phyloP scores from a whole-genome alignment of 2,113 vertebrate species.

The Rafetus swinhoei region DNA sequence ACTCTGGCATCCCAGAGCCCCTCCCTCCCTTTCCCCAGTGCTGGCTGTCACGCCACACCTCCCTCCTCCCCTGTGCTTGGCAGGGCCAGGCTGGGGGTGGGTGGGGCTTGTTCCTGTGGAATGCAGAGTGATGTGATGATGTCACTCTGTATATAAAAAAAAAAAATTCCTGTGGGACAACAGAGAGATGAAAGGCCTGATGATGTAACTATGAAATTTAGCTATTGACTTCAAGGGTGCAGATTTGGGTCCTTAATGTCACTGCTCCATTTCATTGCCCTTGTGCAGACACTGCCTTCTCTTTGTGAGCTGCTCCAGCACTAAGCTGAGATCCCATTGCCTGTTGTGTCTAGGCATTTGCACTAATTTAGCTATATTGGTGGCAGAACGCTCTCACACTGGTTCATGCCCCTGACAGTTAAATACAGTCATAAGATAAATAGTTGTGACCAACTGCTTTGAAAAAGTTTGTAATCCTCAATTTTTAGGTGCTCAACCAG shows the following conservation, averaged over 20 bases:
- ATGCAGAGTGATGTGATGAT: no score
- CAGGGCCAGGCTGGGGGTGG: no score
- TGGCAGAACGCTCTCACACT: not conserved
- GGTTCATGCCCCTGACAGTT: not conserved
- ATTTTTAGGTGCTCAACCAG: not conserved
- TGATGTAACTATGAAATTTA: not conserved
- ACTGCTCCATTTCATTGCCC: not conserved
- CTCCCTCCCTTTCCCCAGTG: no score
- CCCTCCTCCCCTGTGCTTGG: no score
- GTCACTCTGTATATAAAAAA: no score
- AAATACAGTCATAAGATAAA: not conserved
- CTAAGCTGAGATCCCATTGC: accelerated
- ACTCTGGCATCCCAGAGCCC: no score
- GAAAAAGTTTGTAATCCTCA: not conserved
- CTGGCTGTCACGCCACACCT: no score
- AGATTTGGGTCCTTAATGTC: accelerated
- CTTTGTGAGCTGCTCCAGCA: not conserved
- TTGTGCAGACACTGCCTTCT: not conserved
- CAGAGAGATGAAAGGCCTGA: not conserved
- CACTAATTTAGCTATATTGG: accelerated
- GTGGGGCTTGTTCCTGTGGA: no score
- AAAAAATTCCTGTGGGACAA: no score
- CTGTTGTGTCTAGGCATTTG: accelerated
- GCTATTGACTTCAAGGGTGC: not conserved
- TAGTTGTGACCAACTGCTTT: accelerated